Conservation (phyloP, 30 jellyfish, hydroid and myxozoan genomes). For the Morbakka virulenta region DNA sequence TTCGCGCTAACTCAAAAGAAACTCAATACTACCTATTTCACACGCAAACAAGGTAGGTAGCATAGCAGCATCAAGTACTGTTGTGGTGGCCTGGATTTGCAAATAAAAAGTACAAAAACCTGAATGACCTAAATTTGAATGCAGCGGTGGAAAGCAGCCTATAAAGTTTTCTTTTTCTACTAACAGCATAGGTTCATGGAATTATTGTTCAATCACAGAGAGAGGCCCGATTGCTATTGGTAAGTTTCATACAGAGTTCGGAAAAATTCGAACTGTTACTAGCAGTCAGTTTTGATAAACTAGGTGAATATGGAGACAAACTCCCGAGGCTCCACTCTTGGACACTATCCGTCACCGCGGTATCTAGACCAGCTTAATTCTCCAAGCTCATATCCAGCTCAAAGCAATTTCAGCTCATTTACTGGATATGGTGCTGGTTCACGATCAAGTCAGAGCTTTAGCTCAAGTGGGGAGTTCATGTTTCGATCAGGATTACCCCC, state of each 20-base stretch:
- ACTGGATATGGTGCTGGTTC: conserved; percentile 71
- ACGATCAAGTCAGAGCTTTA: conserved; percentile 43
- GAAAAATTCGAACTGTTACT: not conserved
- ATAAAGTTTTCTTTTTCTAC: not conserved
- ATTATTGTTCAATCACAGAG: not conserved
- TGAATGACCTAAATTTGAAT: not conserved
- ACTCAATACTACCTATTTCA: conserved; percentile 11
- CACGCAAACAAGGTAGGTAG: conserved; percentile 14
- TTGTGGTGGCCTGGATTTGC: not conserved
- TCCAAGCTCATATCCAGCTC: conserved; percentile 63
- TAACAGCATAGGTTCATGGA: not conserved
- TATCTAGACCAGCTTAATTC: conserved; percentile 73
- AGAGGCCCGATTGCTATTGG: not conserved
- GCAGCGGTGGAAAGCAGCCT: not conserved
- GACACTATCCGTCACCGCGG: conserved; percentile 86
- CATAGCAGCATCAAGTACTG: not conserved
- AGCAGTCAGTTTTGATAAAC: not conserved
- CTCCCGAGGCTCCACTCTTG: conserved; percentile 90
- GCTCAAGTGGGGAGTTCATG: conserved; percentile 53
- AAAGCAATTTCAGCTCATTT: conserved; percentile 41
- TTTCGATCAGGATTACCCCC: conserved; percentile 71
- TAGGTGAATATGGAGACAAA: conserved; percentile 70
- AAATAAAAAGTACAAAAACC: no score
- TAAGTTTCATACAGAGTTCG: not conserved
- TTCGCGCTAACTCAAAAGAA: conserved; percentile 62